A percentile compares a stretch with the other conserved stretches of the same genome.
Conservation (phyloP, 1,140 invertebrate genomes). For the Heterodera carotae region DNA sequence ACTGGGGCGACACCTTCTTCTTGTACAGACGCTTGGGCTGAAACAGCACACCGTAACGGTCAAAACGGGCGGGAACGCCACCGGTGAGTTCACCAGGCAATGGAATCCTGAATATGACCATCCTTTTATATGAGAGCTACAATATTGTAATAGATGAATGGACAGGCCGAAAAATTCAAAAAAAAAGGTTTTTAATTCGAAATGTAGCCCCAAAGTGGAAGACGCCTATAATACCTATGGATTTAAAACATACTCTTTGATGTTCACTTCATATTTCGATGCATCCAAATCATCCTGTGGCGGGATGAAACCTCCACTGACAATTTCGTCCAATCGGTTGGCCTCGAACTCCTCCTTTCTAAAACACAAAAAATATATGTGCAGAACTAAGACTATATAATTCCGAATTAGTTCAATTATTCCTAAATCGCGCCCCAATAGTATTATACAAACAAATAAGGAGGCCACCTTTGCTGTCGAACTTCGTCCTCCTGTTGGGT, state of each 20-base stretch:
- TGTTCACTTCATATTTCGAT: constrained; percentile 46
- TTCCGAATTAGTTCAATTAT: too few species aligned
- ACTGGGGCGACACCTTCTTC: constrained; percentile 65
- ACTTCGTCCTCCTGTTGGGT: constrained; percentile 63
- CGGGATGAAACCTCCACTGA: constrained; percentile 62
- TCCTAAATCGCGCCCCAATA: too few species aligned
- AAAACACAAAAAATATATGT: too few species aligned
- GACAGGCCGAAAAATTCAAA: too few species aligned
- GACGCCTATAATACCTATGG: neutral
- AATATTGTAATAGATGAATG: neutral
- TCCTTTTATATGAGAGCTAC: neutral
- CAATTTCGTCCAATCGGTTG: constrained; percentile 62
- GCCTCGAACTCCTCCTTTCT: constrained; percentile 61
- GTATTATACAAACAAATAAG: too few species aligned
- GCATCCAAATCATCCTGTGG: constrained; percentile 59
- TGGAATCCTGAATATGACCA: constrained; percentile 47
- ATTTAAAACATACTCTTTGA: constrained; percentile 40
- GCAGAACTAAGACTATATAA: too few species aligned
- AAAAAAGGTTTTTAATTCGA: neutral
- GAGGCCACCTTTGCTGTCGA: constrained; percentile 52
- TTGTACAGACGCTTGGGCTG: constrained; percentile 60
- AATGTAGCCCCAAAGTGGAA: neutral
- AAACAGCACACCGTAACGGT: constrained; percentile 51
- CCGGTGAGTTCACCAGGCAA: constrained; percentile 57
- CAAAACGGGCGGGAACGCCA: constrained; percentile 56